Percentiles rank a stretch among this genome's conserved stretches.
Evolutionary conservation across 1,140 invertebrate species (phyloP).

Genomic region (Drosophila neocordata): DNA sequence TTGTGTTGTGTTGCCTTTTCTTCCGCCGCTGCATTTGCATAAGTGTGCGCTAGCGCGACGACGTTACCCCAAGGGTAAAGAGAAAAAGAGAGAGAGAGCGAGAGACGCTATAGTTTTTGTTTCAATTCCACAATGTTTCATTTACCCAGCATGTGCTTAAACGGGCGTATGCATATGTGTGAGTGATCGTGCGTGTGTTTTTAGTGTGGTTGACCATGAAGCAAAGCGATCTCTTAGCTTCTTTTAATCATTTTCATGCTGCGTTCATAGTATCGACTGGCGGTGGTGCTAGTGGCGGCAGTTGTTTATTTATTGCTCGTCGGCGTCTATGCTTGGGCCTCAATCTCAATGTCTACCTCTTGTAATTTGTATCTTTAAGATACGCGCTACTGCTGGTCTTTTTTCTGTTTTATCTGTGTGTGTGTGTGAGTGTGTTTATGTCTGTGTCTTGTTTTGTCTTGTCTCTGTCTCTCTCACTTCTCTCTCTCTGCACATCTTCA

Average conservation of each 20-base stretch:
- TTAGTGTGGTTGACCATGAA: conserved; percentile 67
- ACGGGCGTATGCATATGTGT: not conserved
- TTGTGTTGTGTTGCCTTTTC: conserved; percentile 8
- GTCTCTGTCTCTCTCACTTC: conserved; percentile 18
- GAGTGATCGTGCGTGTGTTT: conserved; percentile 9
- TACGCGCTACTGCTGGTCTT: conserved; percentile 60
- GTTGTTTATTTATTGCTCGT: conserved; percentile 68
- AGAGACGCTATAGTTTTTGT: not conserved
- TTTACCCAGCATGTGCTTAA: not conserved
- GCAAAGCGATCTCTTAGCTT: conserved; percentile 61
- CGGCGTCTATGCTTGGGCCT: conserved; percentile 53
- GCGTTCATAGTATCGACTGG: conserved; percentile 36
- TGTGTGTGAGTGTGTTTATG: conserved; percentile 13
- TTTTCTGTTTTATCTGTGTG: conserved; percentile 24
- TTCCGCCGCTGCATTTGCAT: conserved; percentile 22
- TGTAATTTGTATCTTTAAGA: conserved; percentile 81
- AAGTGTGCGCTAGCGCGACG: conserved; percentile 1
- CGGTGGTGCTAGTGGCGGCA: conserved; percentile 23
- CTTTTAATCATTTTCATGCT: conserved; percentile 80
- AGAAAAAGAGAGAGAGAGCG: too few species aligned
- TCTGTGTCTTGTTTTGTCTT: conserved; percentile 17
- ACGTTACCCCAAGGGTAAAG: conserved; percentile 14
- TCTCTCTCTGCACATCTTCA: conserved; percentile 61
- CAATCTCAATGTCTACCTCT: conserved; percentile 76
- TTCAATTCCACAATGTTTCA: conserved; percentile 36